A percentile compares a stretch with the other conserved stretches of the same genome.
Conservation (phyloP, 1,140 invertebrate genomes). For the Linepithema humile region DNA sequence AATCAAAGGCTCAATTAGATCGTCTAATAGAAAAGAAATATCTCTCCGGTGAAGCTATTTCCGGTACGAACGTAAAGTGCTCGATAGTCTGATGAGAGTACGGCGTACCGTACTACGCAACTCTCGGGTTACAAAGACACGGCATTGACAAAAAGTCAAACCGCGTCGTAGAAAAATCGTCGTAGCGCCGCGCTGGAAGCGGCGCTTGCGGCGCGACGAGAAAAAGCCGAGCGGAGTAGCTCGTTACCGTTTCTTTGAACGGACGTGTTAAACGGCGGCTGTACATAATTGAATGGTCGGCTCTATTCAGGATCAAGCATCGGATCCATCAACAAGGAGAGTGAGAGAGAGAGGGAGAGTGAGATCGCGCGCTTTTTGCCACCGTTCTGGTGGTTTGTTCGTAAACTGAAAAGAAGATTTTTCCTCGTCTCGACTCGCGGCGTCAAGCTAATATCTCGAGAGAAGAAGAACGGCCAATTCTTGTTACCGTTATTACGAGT, state of each 20-base stretch:
- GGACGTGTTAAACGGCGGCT: conserved; percentile 60
- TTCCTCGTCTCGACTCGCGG: not conserved
- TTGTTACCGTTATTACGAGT: conserved; percentile 46
- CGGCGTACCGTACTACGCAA: not conserved
- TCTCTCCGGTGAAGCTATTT: not conserved
- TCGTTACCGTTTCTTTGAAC: conserved; percentile 68
- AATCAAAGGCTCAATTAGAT: not conserved
- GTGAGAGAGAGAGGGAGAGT: not conserved
- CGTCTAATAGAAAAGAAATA: not conserved
- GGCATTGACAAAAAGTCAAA: conserved; percentile 19
- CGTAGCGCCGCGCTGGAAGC: conserved; percentile 40
- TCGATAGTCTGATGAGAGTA: not conserved
- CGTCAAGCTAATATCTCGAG: conserved; percentile 11
- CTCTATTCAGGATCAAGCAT: conserved; percentile 56
- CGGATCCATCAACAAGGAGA: conserved; percentile 41
- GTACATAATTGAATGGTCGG: conserved; percentile 66
- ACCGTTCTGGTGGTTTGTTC: conserved; percentile 14
- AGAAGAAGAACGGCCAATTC: conserved; percentile 20
- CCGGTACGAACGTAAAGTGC: not conserved
- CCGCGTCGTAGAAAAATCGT: conserved; percentile 44
- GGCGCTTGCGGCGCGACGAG: conserved; percentile 47
- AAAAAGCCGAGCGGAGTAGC: conserved; percentile 49
- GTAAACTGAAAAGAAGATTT: conserved; percentile 8
- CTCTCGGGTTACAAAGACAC: not conserved
- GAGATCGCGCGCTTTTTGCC: conserved; percentile 49